Conservation (phyloP, 2,797 vertebrate species). For the Tokudaia tokunoshimensis region DNA sequence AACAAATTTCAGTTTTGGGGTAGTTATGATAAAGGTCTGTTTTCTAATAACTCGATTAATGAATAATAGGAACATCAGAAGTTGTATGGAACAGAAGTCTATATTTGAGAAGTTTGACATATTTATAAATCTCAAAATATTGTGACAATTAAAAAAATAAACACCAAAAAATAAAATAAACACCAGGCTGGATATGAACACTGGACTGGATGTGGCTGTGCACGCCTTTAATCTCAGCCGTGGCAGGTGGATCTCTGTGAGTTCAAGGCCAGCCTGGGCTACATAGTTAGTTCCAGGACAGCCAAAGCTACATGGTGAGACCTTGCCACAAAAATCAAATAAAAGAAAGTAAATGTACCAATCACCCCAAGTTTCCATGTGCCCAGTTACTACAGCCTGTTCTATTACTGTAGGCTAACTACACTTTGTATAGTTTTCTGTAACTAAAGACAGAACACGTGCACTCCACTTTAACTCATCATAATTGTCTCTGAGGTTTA, state of each 20-base stretch:
- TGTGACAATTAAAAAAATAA: background rate
- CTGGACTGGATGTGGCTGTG: background rate
- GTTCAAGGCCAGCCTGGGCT: background rate
- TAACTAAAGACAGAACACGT: background rate
- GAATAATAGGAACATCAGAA: background rate
- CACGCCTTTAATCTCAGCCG: background rate
- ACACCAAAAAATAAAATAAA: background rate
- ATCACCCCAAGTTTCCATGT: background rate
- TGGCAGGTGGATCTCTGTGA: background rate
- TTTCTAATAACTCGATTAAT: constrained; percentile 17
- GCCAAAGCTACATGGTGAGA: background rate
- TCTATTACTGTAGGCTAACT: background rate
- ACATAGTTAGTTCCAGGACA: background rate
- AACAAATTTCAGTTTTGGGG: background rate
- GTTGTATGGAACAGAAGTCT: background rate
- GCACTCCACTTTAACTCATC: background rate
- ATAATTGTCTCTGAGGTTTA: background rate
- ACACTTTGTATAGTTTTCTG: background rate
- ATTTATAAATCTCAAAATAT: background rate
- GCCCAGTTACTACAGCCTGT: background rate
- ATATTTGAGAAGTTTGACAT: background rate
- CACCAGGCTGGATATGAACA: background rate
- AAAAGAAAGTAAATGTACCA: background rate
- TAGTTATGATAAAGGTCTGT: constrained; percentile 32
- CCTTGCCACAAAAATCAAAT: background rate